These are phyloP conservation scores for human (Homo sapiens) DNA, from an alignment of 2,113 vertebrate genomes.

Conservation along the genomic window GRCh38 chr9:14408501-14409000, in stretches of 20 bases:
- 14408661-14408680: conserved; percentile 4
- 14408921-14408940: background rate
- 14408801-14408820: background rate
- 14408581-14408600: background rate
- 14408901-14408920: background rate
- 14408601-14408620: conserved; percentile 2
- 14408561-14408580: background rate
- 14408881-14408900: background rate
- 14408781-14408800: background rate
- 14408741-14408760: background rate
- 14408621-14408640: conserved; percentile 20
- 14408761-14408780: conserved; percentile 18
- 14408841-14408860: background rate
- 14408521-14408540: background rate
- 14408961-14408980: background rate
- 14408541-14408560: background rate
- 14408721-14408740: background rate
- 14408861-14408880: background rate
- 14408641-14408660: background rate
- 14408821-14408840: conserved; percentile 25
- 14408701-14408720: conserved; percentile 37
- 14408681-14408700: background rate
- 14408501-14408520: background rate
- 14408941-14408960: background rate
- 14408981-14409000: background rate